These are phyloP conservation scores for Thamnophis sirtalis DNA, from an alignment of 2,113 vertebrate genomes.

Conservation along the genomic window DNA sequence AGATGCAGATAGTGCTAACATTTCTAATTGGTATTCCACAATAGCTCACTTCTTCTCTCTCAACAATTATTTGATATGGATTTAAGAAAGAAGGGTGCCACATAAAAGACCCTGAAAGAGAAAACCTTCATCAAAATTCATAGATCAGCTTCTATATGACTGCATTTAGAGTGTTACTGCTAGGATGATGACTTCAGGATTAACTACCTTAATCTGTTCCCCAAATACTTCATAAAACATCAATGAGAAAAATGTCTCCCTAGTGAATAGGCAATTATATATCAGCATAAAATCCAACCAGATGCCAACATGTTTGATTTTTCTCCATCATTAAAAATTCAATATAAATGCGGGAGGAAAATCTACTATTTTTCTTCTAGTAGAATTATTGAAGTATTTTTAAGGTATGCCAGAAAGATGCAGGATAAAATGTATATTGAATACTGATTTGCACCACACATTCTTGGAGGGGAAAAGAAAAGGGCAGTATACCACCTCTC, in stretches of 20 bases:
- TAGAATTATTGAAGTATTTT: background rate
- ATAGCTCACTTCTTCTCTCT: background rate
- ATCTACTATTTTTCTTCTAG: background rate
- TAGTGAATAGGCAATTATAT: background rate
- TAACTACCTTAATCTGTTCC: conserved; percentile 13
- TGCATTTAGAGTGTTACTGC: background rate
- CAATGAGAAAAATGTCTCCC: conserved; percentile 1
- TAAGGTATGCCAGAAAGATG: background rate
- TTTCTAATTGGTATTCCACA: background rate
- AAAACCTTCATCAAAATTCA: background rate
- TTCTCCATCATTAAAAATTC: background rate
- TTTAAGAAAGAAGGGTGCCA: background rate
- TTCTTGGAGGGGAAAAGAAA: background rate
- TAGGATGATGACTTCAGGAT: conserved; percentile 2
- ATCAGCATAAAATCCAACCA: conserved; percentile 3
- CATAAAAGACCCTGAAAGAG: background rate
- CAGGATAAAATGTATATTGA: background rate
- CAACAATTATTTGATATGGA: background rate
- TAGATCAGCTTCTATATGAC: background rate
- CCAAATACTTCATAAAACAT: conserved; percentile 16
- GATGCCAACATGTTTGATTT: background rate
- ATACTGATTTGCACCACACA: background rate
- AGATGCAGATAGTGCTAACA: background rate
- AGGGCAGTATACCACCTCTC: background rate
- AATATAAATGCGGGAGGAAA: background rate